Evolutionary conservation across 2,113 vertebrate genomes (phyloP).

Genomic region (Eupsittula cactorum): DNA sequence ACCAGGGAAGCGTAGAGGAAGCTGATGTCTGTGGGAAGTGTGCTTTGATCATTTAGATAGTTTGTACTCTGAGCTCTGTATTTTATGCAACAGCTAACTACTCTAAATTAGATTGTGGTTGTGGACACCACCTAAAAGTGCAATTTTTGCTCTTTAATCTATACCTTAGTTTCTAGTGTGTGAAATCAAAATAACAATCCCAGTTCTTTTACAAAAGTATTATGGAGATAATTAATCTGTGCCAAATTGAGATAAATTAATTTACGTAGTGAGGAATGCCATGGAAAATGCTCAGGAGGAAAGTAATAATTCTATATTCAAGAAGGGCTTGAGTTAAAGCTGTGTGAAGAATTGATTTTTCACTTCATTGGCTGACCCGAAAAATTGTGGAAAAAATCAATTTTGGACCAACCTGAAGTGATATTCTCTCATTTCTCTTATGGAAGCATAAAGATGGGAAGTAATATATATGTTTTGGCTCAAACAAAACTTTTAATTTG

Average conservation of each 20-base stretch:
- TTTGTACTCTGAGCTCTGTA: not conserved
- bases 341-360: slow-evolving; percentile 69
- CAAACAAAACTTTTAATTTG: not conserved
- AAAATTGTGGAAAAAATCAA: slow-evolving; percentile 71
- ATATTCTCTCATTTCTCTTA: slow-evolving; percentile 61
- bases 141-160: not conserved
- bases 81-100: not conserved
- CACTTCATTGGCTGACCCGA: slow-evolving; percentile 58
- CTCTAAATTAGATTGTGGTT: not conserved
- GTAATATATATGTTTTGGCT: not conserved
- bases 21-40: not conserved
- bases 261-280: slow-evolving; percentile 37
- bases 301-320: slow-evolving; percentile 59
- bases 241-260: slow-evolving; percentile 67
- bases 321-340: slow-evolving; percentile 45
- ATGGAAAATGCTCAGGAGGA: slow-evolving; percentile 56
- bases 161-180: not conserved
- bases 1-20: not conserved
- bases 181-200: slow-evolving; percentile 2
- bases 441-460: not conserved
- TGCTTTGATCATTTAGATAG: not conserved
- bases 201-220: not conserved
- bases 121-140: not conserved
- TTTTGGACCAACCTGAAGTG: slow-evolving; percentile 54
- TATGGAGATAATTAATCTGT: slow-evolving; percentile 42